These are phyloP conservation scores for Nymphalis urticae DNA, from an alignment of 2,888 invertebrate genomes.

Conservation along the genomic window DNA sequence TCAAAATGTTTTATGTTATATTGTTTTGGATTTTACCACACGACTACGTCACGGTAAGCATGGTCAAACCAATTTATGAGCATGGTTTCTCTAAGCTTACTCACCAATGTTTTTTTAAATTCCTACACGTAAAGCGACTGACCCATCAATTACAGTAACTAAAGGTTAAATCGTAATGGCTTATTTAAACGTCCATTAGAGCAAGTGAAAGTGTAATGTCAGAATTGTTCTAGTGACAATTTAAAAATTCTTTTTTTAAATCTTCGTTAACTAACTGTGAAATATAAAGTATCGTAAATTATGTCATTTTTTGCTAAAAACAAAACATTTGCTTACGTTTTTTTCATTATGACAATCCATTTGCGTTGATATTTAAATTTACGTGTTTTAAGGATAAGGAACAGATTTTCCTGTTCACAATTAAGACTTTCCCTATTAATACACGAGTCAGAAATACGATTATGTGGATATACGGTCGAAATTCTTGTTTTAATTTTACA, in stretches of 20 bases:
- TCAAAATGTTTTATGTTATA: neutral
- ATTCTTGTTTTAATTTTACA: no score
- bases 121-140: slow-evolving; percentile 13
- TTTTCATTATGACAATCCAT: neutral
- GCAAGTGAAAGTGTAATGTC: slow-evolving; percentile 22
- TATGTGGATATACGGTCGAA: no score
- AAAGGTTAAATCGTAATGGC: slow-evolving; percentile 16
- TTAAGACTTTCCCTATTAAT: neutral
- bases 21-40: neutral
- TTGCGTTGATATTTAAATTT: neutral
- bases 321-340: neutral
- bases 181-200: slow-evolving; percentile 20
- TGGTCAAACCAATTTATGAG: neutral
- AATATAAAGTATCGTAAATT: neutral
- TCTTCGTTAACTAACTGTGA: neutral
- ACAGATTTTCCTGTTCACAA: neutral
- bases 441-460: neutral
- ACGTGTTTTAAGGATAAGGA: neutral
- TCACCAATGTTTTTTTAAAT: slow-evolving; percentile 5
- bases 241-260: neutral
- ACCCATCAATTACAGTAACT: slow-evolving; percentile 11
- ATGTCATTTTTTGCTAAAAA: no score
- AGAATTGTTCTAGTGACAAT: no score
- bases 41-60: neutral
- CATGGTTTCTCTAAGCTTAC: slow-evolving; percentile 1